Base-by-base conservation (phyloP, 2,888 invertebrate species). In the Pristionchus entomophagus region DNA sequence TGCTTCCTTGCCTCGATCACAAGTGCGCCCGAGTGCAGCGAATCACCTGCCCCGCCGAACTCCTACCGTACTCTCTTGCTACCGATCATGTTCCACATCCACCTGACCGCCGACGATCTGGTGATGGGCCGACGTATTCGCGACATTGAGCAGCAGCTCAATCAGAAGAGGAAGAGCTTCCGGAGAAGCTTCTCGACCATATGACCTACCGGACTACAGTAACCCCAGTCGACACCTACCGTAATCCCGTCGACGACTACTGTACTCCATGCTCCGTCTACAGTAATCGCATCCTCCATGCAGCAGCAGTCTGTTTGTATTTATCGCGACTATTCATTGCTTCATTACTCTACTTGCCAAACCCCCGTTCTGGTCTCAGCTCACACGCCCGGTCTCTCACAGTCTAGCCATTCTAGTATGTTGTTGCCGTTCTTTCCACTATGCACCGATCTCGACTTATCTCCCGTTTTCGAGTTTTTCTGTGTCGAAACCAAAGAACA, bases 71-170 rank as follows among this genome's bases (percentile, higher is more conserved):
- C 22, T 38, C 19, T 22, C 73, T 8, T 29, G 14, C 65, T 59
- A 14, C 59, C 59, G 59, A n/a, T 14, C 51, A 80, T 80, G 78
- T 80, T 80, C 78, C 78, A 80, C 51, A 80, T 80, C 35, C 78
- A 49, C 22, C 51, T 80, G 22, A 80, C 78, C 51, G 78, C 51
- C 17, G 78, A 80, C 22, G 78, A 80, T 35, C 78, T 80, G 19
- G 26, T 80, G 17, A 26, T 80, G 51, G 32, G 41, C 78, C 32
- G 78, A 32, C 78, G 78, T 1, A 19, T 51, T 8, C 29, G 51
- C 1, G 78, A 80, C 51, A 10, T 80, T 19, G 17, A 51, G 29
- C 32, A 26, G 41, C 56, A 56, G 6, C 1, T 82, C 56, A 41
- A 26, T 17, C 56, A 82, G 59, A 82, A 41, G 82, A 12, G 82